Base-by-base conservation (phyloP, 1,140 invertebrate genomes). In the Anastrepha obliqua region DNA sequence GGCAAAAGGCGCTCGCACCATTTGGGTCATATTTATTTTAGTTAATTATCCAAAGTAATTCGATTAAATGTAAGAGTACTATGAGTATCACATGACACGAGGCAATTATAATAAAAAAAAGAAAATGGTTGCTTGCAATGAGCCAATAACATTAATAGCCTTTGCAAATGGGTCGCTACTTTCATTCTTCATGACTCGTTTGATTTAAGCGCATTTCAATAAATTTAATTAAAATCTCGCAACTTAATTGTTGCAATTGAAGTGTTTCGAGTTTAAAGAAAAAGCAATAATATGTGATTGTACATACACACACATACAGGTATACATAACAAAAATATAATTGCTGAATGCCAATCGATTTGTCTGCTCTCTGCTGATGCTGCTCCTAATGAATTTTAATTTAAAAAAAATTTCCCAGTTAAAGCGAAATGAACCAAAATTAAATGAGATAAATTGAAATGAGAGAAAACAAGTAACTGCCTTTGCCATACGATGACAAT, bases 221-320 rank as follows among this genome's bases (percentile, higher is more conserved):
- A 55, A 81, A 81, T 81, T 81, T 81, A 81, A 81, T 81, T 81
- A 81, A 81, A 81, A 81, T 81, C 55, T 81, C 47, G 47, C 74
- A 55, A 81, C 47, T 81, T 81, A 81, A 81, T 81, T 81, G 74
- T 29, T 29, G 47, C 47, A 81, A 81, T 58, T 55, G 74, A 55
- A 20, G 51, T 55, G 67, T 29, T 29, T 29, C 29, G 67, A 9
- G 29, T 8, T 11, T 11, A 55, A 55, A 55, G 11, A 11, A 55
- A 8, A 55, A 6, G 11, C 51, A 8, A 55, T 55, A 55, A 9
- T 55, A 9, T 62, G 2, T 62, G 2, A 3, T 11, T 62, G 60
- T 55, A 55, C 13, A 44, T 11, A 70, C 39, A 78, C 15, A 55
- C 3, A 11, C n/a, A 55, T 42, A 81, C 6, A 81, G 17, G 44